Percentiles rank a stretch among this genome's conserved stretches.
Evolutionary conservation across 2,113 vertebrate species (phyloP).

Genomic region (Anhinga rufa): DNA sequence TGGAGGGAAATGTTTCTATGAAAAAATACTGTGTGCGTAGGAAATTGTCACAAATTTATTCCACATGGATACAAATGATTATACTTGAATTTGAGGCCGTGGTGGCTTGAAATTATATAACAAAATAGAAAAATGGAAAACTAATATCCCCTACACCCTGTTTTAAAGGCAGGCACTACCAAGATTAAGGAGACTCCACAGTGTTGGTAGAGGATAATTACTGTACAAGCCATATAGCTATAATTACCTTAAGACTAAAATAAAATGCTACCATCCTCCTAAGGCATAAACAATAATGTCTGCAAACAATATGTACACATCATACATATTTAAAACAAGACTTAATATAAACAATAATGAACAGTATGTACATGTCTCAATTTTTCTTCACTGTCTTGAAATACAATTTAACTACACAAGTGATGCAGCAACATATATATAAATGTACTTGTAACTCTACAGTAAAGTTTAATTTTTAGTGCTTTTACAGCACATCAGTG

Average conservation of each 20-base stretch:
- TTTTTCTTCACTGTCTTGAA: conserved; percentile 81
- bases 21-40: conserved; percentile 86
- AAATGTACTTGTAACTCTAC: conserved; percentile 92
- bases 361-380: conserved; percentile 97
- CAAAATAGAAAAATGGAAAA: conserved; percentile 90
- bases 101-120: conserved; percentile 93
- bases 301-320: conserved; percentile 99
- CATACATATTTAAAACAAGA: conserved; percentile 99
- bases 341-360: conserved; percentile 99
- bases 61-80: conserved; percentile 84
- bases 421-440: conserved; percentile 87
- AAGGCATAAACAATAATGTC: conserved; percentile 99
- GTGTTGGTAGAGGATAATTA: conserved; percentile 99
- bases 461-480: conserved; percentile 90
- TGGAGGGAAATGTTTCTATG: conserved; percentile 87
- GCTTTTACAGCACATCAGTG: conserved; percentile 92
- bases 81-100: conserved; percentile 89
- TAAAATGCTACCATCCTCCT: conserved; percentile 98
- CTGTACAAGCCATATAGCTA: conserved; percentile 95
- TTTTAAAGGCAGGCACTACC: conserved; percentile 99
- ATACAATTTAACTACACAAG: conserved; percentile 86
- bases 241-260: conserved; percentile 95
- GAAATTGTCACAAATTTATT: conserved; percentile 83
- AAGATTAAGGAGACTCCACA: conserved; percentile 99
- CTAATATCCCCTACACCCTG: conserved; percentile 98